phyloP scores from a whole-genome alignment of 2,888 invertebrate genomes.

The Lamproptera curius region DNA sequence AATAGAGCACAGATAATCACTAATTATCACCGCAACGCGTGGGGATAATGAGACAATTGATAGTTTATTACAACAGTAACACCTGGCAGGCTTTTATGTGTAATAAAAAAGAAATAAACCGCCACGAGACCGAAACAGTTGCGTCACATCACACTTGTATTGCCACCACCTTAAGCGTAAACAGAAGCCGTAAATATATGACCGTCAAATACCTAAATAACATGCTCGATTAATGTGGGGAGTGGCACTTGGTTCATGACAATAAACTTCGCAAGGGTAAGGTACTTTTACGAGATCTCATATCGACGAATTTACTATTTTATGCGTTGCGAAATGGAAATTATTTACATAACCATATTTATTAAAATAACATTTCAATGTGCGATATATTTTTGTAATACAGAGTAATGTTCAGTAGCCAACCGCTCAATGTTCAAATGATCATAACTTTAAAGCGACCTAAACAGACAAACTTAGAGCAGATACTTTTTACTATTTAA shows the following conservation, averaged over 20 bases:
- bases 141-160: constrained; percentile 12
- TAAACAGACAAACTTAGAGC: background rate
- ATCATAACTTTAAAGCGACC: too few relatives aligned
- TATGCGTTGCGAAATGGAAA: background rate
- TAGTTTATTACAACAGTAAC: constrained; percentile 12
- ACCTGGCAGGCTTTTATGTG: constrained; percentile 18
- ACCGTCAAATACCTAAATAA: constrained; percentile 6
- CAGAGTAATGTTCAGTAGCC: too few relatives aligned
- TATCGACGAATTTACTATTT: background rate
- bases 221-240: constrained; percentile 1
- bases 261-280: constrained; percentile 1
- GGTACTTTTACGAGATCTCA: background rate
- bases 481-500: too few relatives aligned
- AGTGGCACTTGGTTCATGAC: constrained; percentile 5
- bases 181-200: constrained; percentile 12
- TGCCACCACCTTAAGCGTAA: constrained; percentile 14
- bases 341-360: too few relatives aligned
- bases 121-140: background rate
- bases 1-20: too few relatives aligned
- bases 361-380: too few relatives aligned
- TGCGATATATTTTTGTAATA: too few relatives aligned
- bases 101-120: constrained; percentile 17
- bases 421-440: too few relatives aligned
- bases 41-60: constrained; percentile 3
- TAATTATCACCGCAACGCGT: too few relatives aligned